Conservation (phyloP, 2,113 vertebrate species). For the Hucho hucho region DNA sequence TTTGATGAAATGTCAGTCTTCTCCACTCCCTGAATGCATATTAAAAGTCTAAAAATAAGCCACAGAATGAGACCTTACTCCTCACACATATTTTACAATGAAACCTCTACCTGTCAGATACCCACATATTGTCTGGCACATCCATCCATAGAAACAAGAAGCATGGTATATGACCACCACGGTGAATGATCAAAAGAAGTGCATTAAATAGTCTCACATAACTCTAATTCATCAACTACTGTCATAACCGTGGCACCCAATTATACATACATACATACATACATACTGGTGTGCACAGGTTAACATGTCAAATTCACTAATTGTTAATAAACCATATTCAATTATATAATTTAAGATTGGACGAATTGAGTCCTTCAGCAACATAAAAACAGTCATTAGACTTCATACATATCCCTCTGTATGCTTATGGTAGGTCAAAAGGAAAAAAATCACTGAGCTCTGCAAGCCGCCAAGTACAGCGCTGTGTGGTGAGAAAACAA, state of each 20-base stretch:
- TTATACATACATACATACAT: too few species aligned
- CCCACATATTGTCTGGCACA: neutral
- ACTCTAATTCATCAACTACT: too few species aligned
- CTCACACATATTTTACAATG: constrained; percentile 33
- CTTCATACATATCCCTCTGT: neutral
- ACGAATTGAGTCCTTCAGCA: neutral
- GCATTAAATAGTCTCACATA: neutral
- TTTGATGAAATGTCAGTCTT: constrained; percentile 64
- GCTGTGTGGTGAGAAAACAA: constrained; percentile 72
- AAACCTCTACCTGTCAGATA: neutral
- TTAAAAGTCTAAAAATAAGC: constrained; percentile 40
- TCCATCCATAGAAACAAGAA: neutral
- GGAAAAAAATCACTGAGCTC: constrained; percentile 38
- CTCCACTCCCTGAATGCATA: constrained; percentile 30
- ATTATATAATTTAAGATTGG: neutral
- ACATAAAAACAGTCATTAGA: neutral
- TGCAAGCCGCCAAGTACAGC: constrained; percentile 63
- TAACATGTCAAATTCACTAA: neutral
- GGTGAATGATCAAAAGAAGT: neutral
- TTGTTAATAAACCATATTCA: too few species aligned
- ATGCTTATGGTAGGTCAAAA: neutral
- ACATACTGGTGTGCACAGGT: neutral
- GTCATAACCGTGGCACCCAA: too few species aligned
- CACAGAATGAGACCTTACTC: constrained; percentile 56
- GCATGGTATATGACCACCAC: neutral